phyloP scores from a whole-genome alignment of 1,140 invertebrate species.

The Ooceraea biroi region DNA sequence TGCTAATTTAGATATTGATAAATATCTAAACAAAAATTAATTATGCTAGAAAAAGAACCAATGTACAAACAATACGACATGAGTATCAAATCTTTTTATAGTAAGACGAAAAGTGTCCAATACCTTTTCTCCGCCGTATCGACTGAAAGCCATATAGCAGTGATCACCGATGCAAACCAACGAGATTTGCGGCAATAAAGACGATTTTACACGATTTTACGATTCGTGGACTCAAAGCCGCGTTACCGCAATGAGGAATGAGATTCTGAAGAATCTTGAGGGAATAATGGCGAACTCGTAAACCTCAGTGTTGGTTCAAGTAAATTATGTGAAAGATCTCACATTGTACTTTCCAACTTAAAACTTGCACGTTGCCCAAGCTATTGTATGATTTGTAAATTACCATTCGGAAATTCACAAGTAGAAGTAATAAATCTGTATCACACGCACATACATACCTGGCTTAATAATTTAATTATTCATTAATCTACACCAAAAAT shows the following conservation, averaged over 20 bases:
- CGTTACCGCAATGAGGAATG: constrained; percentile 56
- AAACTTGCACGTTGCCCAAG: neutral
- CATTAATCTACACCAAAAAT: neutral
- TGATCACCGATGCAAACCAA: constrained; percentile 33
- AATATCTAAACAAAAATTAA: constrained; percentile 6
- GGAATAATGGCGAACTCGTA: constrained; percentile 78
- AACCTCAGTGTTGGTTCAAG: constrained; percentile 65
- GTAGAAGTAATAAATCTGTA: neutral
- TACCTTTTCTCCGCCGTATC: neutral
- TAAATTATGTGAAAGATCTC: constrained; percentile 74
- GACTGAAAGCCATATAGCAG: constrained; percentile 1
- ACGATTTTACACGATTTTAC: constrained; percentile 71
- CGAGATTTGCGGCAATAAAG: constrained; percentile 57
- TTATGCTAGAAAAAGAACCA: neutral
- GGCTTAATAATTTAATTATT: neutral
- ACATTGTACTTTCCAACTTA: neutral
- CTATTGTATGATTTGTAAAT: neutral
- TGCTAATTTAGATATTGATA: neutral
- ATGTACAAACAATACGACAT: neutral
- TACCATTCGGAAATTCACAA: neutral
- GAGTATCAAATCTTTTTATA: neutral
- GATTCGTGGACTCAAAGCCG: constrained; percentile 76
- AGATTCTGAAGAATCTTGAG: constrained; percentile 70
- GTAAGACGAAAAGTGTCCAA: neutral
- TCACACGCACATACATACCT: neutral